A percentile compares a stretch with the other conserved stretches of the same genome.
These are phyloP conservation scores for Urophycis tenuis DNA, from an alignment of 2,797 vertebrate genomes.

Conservation along the genomic window DNA sequence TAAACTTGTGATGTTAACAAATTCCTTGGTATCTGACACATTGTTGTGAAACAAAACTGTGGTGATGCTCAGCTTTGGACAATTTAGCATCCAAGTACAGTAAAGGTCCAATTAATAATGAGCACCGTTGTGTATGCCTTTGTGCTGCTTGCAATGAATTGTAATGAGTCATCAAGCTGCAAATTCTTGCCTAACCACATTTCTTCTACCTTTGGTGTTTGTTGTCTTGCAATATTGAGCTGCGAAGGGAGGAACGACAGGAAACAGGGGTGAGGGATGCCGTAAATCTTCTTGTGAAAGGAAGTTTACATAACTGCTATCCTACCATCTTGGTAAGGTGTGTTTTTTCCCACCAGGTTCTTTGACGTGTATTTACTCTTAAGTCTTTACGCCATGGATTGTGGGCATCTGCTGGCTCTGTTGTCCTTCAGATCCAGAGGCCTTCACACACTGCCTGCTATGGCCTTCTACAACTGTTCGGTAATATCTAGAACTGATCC, in stretches of 20 bases:
- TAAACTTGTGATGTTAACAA: neutral
- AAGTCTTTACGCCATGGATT: slow-evolving; percentile 7
- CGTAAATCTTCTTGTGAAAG: slow-evolving; percentile 52
- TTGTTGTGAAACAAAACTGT: slow-evolving; percentile 25
- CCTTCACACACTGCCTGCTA: neutral
- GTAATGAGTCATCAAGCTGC: slow-evolving; percentile 32
- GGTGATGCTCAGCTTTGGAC: slow-evolving; percentile 43
- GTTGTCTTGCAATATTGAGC: slow-evolving; percentile 51
- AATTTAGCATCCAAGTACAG: slow-evolving; percentile 27
- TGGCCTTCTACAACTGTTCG: neutral
- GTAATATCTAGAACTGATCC: neutral
- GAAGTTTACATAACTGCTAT: slow-evolving; percentile 54
- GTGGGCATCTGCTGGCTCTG: neutral
- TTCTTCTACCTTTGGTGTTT: slow-evolving; percentile 47
- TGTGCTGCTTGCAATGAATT: slow-evolving; percentile 39
- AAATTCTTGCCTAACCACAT: too few relatives aligned
- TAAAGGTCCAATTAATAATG: slow-evolving; percentile 31
- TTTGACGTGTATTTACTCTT: slow-evolving; percentile 20
- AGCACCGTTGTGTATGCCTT: slow-evolving; percentile 34
- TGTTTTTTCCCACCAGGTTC: slow-evolving; percentile 30
- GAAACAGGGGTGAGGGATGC: slow-evolving; percentile 57
- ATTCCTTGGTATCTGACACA: neutral
- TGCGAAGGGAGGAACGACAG: slow-evolving; percentile 54
- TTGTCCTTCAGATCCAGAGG: neutral
- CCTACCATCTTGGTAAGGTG: slow-evolving; percentile 45